These are phyloP conservation scores for Oreochromis niloticus DNA, from an alignment of 2,113 vertebrate genomes.

Conservation along the genomic window DNA sequence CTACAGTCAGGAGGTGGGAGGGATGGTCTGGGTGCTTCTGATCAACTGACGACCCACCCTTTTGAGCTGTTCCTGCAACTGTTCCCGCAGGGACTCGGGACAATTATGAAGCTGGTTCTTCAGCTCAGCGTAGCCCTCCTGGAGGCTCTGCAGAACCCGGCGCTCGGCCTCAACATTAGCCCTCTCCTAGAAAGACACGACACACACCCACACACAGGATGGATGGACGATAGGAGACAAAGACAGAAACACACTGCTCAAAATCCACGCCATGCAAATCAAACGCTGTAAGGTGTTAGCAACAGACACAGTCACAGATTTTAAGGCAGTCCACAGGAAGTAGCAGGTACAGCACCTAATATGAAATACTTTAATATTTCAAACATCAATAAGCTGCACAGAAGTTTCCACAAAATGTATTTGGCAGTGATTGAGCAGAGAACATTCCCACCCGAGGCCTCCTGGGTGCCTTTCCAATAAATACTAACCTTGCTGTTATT, in stretches of 20 bases:
- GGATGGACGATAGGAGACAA: constrained; percentile 16
- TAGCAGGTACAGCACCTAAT: not conserved
- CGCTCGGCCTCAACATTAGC: constrained; percentile 90
- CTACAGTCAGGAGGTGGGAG: not conserved
- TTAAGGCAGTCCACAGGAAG: not conserved
- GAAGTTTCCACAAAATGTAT: not conserved
- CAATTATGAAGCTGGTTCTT: constrained; percentile 96
- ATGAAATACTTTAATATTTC: not conserved
- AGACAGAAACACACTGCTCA: constrained; percentile 73
- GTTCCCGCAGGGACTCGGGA: constrained; percentile 93
- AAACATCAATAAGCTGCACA: not conserved
- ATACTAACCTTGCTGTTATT: not conserved
- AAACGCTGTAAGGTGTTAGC: constrained; percentile 37
- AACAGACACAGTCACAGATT: not conserved
- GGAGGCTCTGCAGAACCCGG: constrained; percentile 87
- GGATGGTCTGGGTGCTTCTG: not conserved
- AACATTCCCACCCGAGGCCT: not conserved
- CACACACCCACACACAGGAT: constrained; percentile 52
- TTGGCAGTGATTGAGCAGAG: not conserved
- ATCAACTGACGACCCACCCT: constrained; percentile 82
- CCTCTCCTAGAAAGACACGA: constrained; percentile 84
- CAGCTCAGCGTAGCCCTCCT: constrained; percentile 85
- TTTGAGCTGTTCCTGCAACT: constrained; percentile 92
- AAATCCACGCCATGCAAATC: constrained; percentile 75
- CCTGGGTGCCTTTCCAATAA: not conserved